Conservation (phyloP, 2,797 vertebrate genomes). For the Halcyon chelicuti region DNA sequence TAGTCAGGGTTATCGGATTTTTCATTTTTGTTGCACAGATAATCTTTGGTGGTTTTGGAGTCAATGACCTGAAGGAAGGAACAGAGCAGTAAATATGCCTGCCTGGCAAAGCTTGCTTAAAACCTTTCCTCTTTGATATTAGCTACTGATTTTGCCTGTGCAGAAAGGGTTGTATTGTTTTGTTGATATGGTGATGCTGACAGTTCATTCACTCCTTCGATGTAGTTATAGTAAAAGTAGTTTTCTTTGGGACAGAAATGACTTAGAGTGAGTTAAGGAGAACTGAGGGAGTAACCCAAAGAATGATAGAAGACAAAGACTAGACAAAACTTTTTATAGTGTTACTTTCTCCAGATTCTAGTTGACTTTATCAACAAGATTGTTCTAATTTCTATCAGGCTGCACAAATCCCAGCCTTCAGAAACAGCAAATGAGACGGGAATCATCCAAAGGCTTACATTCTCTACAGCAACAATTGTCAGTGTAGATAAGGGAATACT, state of each 20-base stretch:
- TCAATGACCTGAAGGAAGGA: neutral
- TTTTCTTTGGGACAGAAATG: neutral
- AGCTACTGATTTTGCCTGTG: neutral
- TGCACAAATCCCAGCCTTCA: neutral
- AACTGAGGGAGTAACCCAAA: neutral
- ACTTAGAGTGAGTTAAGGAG: neutral
- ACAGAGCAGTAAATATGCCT: neutral
- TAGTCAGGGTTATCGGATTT: neutral
- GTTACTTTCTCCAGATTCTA: neutral
- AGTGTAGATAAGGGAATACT: conserved; percentile 44
- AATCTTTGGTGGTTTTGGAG: neutral
- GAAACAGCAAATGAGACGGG: neutral
- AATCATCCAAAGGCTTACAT: neutral
- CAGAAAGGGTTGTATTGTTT: neutral
- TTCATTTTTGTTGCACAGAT: neutral
- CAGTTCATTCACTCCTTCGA: neutral
- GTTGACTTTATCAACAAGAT: neutral
- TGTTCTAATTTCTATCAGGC: neutral
- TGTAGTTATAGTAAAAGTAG: neutral
- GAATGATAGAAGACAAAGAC: neutral
- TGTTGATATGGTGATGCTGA: neutral
- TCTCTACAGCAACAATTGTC: neutral
- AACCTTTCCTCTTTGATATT: neutral
- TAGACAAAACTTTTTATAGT: neutral
- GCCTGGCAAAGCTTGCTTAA: neutral